These are phyloP conservation scores for Epirrita christyi DNA, from an alignment of 2,888 invertebrate genomes.

Conservation along the genomic window DNA sequence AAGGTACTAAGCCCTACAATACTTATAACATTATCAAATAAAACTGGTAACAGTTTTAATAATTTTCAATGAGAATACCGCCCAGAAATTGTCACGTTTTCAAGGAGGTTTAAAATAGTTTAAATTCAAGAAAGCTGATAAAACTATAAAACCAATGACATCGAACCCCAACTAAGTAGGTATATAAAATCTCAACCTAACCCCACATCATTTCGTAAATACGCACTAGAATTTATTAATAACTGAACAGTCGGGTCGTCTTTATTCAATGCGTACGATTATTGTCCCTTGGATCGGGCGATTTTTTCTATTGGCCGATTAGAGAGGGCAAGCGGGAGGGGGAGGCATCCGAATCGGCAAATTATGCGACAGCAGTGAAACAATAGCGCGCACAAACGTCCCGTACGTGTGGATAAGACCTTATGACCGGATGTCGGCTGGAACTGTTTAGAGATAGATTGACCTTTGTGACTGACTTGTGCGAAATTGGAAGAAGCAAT, in stretches of 20 bases:
- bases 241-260: constrained; percentile 39
- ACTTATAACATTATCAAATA: too few species aligned
- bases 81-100: too few species aligned
- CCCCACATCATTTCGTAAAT: constrained; percentile 27
- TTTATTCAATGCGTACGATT: constrained; percentile 54
- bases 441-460: background rate
- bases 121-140: too few species aligned
- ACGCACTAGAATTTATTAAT: constrained; percentile 49
- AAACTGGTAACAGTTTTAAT: too few species aligned
- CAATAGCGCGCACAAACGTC: constrained; percentile 35
- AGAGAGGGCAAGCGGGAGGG: constrained; percentile 26
- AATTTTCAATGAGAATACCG: too few species aligned
- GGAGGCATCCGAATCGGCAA: constrained; percentile 44
- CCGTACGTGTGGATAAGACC: constrained; percentile 35
- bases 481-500: background rate
- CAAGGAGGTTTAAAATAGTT: too few species aligned
- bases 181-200: background rate
- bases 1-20: too few species aligned
- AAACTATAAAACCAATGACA: background rate
- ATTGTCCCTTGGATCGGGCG: constrained; percentile 45
- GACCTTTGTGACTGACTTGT: constrained; percentile 5
- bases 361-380: constrained; percentile 44
- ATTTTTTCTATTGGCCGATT: constrained; percentile 46
- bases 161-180: background rate
- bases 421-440: constrained; percentile 22